Conservation (phyloP, 2,888 invertebrate species). For the Biston betularia region DNA sequence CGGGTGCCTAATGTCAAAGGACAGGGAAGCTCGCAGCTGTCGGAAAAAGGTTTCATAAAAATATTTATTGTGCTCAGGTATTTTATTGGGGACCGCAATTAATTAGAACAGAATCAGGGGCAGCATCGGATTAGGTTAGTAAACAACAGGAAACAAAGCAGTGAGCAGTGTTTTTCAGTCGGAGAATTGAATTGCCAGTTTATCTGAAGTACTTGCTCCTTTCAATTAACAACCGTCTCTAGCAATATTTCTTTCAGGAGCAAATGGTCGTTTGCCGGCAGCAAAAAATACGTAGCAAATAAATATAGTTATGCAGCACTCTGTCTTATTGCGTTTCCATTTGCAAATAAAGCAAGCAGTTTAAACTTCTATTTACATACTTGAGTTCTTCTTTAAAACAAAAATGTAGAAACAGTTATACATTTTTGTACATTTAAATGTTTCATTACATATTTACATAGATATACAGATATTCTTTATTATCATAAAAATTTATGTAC, state of each 20-base stretch:
- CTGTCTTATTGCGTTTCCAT: conserved; percentile 33
- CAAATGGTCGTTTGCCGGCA: conserved; percentile 37
- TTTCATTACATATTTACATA: too few species aligned
- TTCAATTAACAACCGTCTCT: conserved; percentile 66
- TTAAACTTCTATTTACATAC: conserved; percentile 13
- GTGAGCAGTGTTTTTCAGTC: conserved; percentile 44
- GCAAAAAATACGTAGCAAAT: conserved; percentile 42
- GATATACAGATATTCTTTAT: too few species aligned
- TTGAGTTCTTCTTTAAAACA: conserved; percentile 2
- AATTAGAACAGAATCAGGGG: conserved; percentile 41
- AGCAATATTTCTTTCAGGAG: conserved; percentile 58
- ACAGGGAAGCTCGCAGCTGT: conserved; percentile 33
- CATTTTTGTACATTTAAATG: too few species aligned
- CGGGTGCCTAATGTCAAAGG: conserved; percentile 30
- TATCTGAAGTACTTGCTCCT: conserved; percentile 60
- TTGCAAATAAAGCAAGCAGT: conserved; percentile 20
- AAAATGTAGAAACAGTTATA: background rate
- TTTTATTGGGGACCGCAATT: conserved; percentile 38
- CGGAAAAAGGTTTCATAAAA: conserved; percentile 38
- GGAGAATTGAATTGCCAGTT: conserved; percentile 51
- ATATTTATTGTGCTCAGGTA: conserved; percentile 38
- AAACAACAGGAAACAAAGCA: conserved; percentile 40
- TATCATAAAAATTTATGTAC: too few species aligned
- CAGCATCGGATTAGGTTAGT: conserved; percentile 40
- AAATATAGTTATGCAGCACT: conserved; percentile 47